A percentile compares a stretch with the other conserved stretches of the same genome.
Evolutionary conservation across 2,797 vertebrate species (phyloP).

Genomic region (Eptatretus atami): DNA sequence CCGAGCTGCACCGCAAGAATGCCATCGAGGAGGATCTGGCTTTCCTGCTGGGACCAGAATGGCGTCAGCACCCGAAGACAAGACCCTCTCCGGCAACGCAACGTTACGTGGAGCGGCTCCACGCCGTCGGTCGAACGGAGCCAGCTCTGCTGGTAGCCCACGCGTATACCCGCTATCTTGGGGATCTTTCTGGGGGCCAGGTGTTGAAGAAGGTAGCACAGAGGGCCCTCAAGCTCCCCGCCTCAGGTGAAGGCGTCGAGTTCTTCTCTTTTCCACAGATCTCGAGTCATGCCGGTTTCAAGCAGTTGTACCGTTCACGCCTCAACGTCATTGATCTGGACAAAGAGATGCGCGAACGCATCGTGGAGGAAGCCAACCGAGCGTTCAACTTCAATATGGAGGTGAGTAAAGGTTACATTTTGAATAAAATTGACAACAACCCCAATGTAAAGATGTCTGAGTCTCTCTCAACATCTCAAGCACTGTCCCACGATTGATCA

Average conservation of each 20-base stretch:
- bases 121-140: constrained; percentile 28
- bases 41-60: constrained; percentile 55
- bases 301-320: constrained; percentile 67
- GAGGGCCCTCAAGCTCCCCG: constrained; percentile 51
- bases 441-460: no score
- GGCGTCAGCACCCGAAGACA: constrained; percentile 13
- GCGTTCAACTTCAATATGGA: constrained; percentile 77
- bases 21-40: constrained; percentile 36
- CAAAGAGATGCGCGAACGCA: constrained; percentile 24
- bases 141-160: constrained; percentile 62
- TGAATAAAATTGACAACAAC: no score
- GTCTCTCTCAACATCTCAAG: no score
- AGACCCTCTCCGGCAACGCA: no score
- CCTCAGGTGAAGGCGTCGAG: constrained; percentile 44
- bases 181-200: constrained; percentile 80
- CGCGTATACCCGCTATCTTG: constrained; percentile 87
- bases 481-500: no score
- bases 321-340: constrained; percentile 67
- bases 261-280: constrained; percentile 61
- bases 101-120: constrained; percentile 48
- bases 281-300: constrained; percentile 50
- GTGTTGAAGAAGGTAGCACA: constrained; percentile 82
- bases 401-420: constrained; percentile 17
- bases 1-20: constrained; percentile 46
- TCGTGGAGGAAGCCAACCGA: constrained; percentile 48